A percentile compares a stretch with the other conserved stretches of the same genome.
Evolutionary conservation across 1,140 invertebrate species (phyloP).

Genomic region (Paraescarpia echinospica): DNA sequence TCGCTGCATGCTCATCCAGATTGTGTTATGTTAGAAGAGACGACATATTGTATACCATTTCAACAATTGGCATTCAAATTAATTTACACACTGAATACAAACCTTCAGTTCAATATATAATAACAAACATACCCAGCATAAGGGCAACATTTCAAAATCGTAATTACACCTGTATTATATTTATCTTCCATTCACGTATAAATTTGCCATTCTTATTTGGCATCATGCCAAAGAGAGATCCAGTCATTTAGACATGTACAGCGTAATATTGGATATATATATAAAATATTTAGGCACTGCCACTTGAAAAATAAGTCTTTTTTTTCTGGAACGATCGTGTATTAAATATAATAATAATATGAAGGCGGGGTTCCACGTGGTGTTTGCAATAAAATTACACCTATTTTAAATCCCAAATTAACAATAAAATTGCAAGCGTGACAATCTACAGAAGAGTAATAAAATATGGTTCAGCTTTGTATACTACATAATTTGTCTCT

Average conservation of each 20-base stretch:
- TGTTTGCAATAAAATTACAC: not conserved
- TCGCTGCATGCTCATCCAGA: too few species aligned
- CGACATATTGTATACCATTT: not conserved
- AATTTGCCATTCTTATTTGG: not conserved
- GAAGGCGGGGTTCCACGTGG: not conserved
- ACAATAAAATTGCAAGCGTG: not conserved
- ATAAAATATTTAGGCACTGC: not conserved
- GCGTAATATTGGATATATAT: not conserved
- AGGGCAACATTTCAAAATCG: not conserved
- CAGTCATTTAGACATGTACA: not conserved
- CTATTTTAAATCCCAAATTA: not conserved
- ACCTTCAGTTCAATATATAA: not conserved
- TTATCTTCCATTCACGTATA: not conserved
- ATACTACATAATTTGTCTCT: not conserved
- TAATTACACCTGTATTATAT: not conserved
- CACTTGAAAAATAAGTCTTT: not conserved
- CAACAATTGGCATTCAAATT: not conserved
- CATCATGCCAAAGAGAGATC: not conserved
- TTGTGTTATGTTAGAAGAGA: too few species aligned
- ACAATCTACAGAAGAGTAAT: not conserved
- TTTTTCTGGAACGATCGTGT: not conserved
- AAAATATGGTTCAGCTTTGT: not conserved
- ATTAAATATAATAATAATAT: not conserved
- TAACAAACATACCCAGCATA: not conserved
- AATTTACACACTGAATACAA: not conserved